Conservation (phyloP, 2,113 vertebrate genomes). For the Fregetta grallaria region DNA sequence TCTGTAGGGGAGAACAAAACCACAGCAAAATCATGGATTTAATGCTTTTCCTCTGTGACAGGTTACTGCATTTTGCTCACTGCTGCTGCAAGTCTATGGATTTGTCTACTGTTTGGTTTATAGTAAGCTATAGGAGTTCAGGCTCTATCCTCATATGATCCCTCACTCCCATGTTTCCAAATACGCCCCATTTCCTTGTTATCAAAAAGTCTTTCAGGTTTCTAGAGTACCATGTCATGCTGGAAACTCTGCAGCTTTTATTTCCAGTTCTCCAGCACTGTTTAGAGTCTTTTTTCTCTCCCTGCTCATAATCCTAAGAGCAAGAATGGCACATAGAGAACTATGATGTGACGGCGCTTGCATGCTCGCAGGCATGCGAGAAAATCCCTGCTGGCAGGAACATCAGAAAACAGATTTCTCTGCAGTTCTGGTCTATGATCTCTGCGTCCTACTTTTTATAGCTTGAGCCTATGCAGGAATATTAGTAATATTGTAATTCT, state of each 20-base stretch:
- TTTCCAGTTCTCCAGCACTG: background rate
- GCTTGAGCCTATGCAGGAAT: background rate
- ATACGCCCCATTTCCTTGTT: background rate
- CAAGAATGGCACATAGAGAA: background rate
- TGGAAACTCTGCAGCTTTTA: background rate
- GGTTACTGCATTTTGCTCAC: background rate
- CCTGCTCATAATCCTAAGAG: background rate
- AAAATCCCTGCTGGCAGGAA: background rate
- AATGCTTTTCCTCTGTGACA: background rate
- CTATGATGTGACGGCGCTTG: background rate
- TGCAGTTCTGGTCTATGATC: background rate
- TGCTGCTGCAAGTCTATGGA: background rate
- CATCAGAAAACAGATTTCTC: background rate
- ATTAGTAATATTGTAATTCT: background rate
- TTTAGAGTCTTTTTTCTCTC: background rate
- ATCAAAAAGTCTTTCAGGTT: background rate
- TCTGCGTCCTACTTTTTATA: background rate
- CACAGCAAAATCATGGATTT: background rate
- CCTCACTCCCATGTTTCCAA: background rate
- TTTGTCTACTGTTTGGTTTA: background rate
- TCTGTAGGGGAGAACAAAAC: background rate
- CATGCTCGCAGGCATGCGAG: rapidly evolving
- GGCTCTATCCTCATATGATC: background rate
- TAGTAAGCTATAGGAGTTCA: background rate
- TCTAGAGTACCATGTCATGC: background rate